Conservation (phyloP, 2,113 vertebrate species). For the Burhinus oedicnemus region DNA sequence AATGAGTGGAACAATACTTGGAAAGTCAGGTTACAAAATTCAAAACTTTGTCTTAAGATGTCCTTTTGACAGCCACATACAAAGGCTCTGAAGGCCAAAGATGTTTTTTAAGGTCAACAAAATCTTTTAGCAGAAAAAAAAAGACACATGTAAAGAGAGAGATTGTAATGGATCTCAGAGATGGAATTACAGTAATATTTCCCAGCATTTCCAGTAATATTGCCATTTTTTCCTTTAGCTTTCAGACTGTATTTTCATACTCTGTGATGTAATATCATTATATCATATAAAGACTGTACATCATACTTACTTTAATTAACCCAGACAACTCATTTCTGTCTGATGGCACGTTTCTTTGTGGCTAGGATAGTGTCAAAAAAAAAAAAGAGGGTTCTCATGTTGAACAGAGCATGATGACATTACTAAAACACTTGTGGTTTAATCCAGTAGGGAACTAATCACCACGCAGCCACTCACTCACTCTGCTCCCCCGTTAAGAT, state of each 20-base stretch:
- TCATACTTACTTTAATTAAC: constrained; percentile 21
- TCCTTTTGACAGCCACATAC: background rate
- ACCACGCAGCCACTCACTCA: rapidly evolving
- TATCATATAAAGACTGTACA: background rate
- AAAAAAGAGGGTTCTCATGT: background rate
- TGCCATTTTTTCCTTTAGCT: background rate
- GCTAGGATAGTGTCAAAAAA: background rate
- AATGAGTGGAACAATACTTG: background rate
- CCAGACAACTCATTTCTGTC: background rate
- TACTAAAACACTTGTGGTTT: background rate
- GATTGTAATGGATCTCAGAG: background rate
- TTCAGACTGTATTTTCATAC: background rate
- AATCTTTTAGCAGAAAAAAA: background rate
- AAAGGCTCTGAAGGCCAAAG: background rate
- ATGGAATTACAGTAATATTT: background rate
- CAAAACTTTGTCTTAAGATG: background rate
- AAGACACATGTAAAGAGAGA: background rate
- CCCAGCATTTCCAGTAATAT: constrained; percentile 29
- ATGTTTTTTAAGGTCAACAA: background rate
- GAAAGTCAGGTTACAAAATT: background rate
- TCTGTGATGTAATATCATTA: background rate
- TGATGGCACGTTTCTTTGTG: background rate
- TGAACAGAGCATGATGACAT: background rate
- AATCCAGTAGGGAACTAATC: background rate
- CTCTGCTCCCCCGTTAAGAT: rapidly evolving